These are phyloP conservation scores for Hirudinaria manillensis DNA, from an alignment of 2,888 invertebrate genomes.

Conservation along the genomic window DNA sequence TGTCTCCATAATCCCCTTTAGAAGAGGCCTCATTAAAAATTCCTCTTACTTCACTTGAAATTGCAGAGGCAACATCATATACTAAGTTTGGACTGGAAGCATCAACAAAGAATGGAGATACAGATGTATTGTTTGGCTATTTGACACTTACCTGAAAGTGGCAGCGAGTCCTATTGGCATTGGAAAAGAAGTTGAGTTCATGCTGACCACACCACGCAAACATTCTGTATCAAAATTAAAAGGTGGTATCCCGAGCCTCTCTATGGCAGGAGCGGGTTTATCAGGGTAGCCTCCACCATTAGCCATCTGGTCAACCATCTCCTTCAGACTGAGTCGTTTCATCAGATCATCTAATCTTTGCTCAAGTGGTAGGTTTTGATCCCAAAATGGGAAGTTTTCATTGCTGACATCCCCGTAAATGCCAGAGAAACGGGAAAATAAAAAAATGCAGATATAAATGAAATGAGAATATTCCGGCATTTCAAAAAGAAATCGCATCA, in stretches of 20 bases:
- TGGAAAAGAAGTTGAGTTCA: constrained; percentile 48
- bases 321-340: constrained; percentile 22
- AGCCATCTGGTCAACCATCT: constrained; percentile 32
- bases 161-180: constrained; percentile 49
- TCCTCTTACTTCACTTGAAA: constrained; percentile 41
- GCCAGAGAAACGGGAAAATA: too few species aligned
- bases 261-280: constrained; percentile 29
- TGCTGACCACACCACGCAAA: constrained; percentile 40
- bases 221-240: constrained; percentile 34
- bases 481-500: too few species aligned
- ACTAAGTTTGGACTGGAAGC: constrained; percentile 39
- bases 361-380: constrained; percentile 6
- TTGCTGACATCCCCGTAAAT: too few species aligned
- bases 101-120: not conserved
- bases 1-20: constrained; percentile 36
- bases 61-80: constrained; percentile 39
- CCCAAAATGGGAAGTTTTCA: constrained; percentile 19
- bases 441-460: too few species aligned
- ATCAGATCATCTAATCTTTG: constrained; percentile 20
- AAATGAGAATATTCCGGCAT: too few species aligned
- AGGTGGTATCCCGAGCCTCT: constrained; percentile 33
- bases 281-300: constrained; percentile 21
- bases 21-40: constrained; percentile 24
- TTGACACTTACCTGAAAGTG: constrained; percentile 44
- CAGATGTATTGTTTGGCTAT: not conserved